Conservation (phyloP, 1,140 invertebrate genomes). For the Penaeus indicus region DNA sequence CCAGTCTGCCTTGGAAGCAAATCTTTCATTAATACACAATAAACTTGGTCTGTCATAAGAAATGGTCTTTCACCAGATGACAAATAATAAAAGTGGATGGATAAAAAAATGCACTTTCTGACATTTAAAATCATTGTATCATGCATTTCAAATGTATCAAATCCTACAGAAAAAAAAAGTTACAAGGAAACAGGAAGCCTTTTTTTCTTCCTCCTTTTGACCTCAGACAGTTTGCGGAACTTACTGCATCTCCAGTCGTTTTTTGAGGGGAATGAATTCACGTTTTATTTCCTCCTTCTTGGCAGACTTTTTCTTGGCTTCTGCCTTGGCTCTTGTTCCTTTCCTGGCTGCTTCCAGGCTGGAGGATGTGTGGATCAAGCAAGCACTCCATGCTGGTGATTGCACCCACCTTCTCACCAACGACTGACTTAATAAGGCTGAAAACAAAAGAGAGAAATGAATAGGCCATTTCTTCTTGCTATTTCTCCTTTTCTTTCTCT, state of each 20-base stretch:
- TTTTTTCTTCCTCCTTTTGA: neutral
- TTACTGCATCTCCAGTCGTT: constrained; percentile 51
- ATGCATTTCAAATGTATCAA: too few relatives aligned
- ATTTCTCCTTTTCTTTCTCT: too few relatives aligned
- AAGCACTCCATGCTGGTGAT: too few relatives aligned
- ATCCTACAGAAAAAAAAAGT: too few relatives aligned
- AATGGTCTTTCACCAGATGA: neutral
- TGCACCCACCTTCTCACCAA: too few relatives aligned
- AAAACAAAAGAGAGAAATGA: too few relatives aligned
- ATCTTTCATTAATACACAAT: neutral
- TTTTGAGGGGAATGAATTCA: constrained; percentile 53
- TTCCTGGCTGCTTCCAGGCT: constrained; percentile 56
- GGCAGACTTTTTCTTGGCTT: constrained; percentile 51
- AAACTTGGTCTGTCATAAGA: neutral
- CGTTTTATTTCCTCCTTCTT: constrained; percentile 49
- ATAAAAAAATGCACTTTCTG: too few relatives aligned
- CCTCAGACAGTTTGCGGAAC: neutral
- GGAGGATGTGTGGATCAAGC: neutral
- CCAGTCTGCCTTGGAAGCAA: constrained; percentile 39
- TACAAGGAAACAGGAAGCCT: neutral
- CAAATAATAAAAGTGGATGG: too few relatives aligned
- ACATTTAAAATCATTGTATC: too few relatives aligned
- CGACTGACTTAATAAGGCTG: too few relatives aligned
- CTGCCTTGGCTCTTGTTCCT: constrained; percentile 57
- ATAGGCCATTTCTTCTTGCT: too few relatives aligned